Evolutionary conservation across 2,888 invertebrate species (phyloP), one percentile per base, ranked within the genome.

Genomic region (Lapara coniferarum): DNA sequence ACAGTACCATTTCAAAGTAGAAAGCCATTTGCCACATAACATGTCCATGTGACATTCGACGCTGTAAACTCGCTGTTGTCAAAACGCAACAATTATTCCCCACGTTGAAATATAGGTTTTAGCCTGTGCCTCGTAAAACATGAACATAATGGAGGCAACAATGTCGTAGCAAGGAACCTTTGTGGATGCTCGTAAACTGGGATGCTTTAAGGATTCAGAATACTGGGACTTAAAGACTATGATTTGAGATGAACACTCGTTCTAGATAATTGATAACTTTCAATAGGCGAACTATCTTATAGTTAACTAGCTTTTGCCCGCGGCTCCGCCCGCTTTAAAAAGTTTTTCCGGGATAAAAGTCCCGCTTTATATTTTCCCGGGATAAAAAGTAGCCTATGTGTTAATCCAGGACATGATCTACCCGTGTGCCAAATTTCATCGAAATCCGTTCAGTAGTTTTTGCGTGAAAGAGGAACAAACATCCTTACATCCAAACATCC

Each of bases 121-220:
- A 63, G 69, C 69, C 67, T 73, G 19, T 58, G 55, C 71, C 71
- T 77, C 76, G 74, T 79, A 81, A 82, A 78, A 69, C 68, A 69
- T 69, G 67, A 59, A 75, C 76, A 70, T 76, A 71, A 83, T 78
- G 77, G 67, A 10, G 71, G 67, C 71, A 72, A 78, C 79, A 78
- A 76, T 72, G 78, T 80, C 72, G 68, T 25, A 70, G 68, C 46
- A 46, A 49, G 19, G 19, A 8, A 63, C 19, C 63, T 49, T 63
- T 63, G 63, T 63, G 49, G 49, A 63, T 49, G 63, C 63, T 63
- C 63, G 63, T 63, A 63, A 63, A 63, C 13, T 46, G 19, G 7
- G 67, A 56, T 66, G 63, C 67, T 71, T 51, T 63, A 63, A 19
- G 63, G 13, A 12, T 12, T 16, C 44, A 44, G 49, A 63, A 63